Conservation (phyloP, 2,797 vertebrate species). For the Tauraco hartlaubi region DNA sequence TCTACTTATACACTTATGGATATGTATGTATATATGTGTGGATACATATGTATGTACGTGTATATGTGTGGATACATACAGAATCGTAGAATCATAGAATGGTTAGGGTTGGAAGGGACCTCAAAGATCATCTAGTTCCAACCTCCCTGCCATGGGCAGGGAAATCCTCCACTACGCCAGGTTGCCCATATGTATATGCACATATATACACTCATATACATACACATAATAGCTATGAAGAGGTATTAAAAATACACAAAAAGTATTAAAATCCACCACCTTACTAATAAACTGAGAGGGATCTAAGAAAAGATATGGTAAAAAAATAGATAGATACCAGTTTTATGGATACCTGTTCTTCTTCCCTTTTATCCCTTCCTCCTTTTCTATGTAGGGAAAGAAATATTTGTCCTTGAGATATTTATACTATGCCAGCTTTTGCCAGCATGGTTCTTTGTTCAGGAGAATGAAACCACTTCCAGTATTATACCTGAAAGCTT, state of each 20-base stretch:
- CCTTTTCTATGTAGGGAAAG: neutral
- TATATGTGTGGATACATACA: too few species aligned
- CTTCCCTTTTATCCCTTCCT: neutral
- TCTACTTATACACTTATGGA: neutral
- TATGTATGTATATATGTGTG: neutral
- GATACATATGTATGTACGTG: too few species aligned
- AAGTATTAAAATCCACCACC: neutral
- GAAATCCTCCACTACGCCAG: too few species aligned
- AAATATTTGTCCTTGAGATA: neutral
- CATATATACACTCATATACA: neutral
- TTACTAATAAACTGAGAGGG: neutral
- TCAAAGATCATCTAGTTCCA: too few species aligned
- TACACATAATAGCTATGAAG: neutral
- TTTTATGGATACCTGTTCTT: neutral
- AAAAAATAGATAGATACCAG: neutral
- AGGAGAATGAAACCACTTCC: neutral
- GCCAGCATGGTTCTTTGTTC: neutral
- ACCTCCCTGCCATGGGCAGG: too few species aligned
- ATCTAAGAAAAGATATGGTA: neutral
- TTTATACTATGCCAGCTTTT: neutral
- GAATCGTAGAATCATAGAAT: too few species aligned
- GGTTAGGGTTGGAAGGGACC: too few species aligned
- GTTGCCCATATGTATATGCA: neutral
- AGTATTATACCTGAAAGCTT: neutral
- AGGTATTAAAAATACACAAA: neutral